phyloP scores from a whole-genome alignment of 2,113 vertebrate species.

The Xerus inauris region DNA sequence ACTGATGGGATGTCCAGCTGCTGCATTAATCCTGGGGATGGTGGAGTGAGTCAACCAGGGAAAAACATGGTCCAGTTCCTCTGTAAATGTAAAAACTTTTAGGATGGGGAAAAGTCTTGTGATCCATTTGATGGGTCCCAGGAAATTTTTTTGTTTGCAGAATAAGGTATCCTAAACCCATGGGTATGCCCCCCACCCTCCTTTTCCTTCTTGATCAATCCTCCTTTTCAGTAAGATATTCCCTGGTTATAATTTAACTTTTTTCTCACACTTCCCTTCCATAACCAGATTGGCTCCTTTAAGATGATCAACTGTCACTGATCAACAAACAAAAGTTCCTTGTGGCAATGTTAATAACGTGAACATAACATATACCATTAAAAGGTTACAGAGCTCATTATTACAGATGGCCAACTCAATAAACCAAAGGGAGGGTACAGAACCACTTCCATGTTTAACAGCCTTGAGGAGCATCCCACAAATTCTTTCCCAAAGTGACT shows the following conservation, averaged over 20 bases:
- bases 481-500: background rate
- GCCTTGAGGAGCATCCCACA: background rate
- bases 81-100: background rate
- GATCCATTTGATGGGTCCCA: background rate
- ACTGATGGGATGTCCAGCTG: background rate
- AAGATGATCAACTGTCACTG: background rate
- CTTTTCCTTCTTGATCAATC: background rate
- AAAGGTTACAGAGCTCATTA: background rate
- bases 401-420: background rate
- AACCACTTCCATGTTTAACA: background rate
- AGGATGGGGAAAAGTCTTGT: background rate
- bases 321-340: background rate
- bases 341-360: background rate
- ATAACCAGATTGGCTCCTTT: background rate
- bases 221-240: background rate
- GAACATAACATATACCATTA: background rate
- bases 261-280: background rate
- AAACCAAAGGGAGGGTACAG: background rate
- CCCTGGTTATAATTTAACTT: conserved; percentile 20
- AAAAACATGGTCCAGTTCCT: background rate
- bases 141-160: background rate
- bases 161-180: conserved; percentile 27
- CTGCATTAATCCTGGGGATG: background rate
- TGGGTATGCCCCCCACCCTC: background rate
- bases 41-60: background rate